These are phyloP conservation scores for Euglossa dilemma DNA, from an alignment of 1,140 invertebrate species.

Conservation along the genomic window DNA sequence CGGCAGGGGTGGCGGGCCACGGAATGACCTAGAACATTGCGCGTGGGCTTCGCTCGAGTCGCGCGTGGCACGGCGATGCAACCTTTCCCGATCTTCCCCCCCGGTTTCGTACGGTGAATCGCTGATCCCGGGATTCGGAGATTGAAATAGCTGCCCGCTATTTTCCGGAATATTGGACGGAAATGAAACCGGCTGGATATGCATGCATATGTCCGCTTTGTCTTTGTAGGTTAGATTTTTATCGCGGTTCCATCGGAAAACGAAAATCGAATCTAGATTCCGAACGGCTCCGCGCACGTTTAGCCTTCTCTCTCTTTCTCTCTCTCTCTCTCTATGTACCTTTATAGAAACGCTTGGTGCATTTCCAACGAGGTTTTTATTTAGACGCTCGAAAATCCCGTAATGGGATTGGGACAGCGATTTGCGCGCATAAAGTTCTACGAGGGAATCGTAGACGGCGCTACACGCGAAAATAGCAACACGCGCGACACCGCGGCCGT, in stretches of 20 bases:
- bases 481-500: background rate
- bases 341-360: background rate
- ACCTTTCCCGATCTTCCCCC: background rate
- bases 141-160: too few relatives aligned
- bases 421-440: background rate
- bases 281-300: too few relatives aligned
- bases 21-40: conserved; percentile 19
- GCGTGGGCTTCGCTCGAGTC: background rate
- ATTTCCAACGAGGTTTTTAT: background rate
- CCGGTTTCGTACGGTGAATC: too few relatives aligned
- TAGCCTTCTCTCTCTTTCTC: too few relatives aligned
- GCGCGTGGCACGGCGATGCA: background rate
- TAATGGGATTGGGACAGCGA: background rate
- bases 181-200: background rate
- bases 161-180: background rate
- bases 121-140: too few relatives aligned
- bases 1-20: conserved; percentile 12
- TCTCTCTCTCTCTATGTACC: too few relatives aligned
- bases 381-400: background rate
- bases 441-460: background rate
- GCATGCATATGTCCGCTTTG: too few relatives aligned
- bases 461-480: background rate
- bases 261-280: too few relatives aligned
- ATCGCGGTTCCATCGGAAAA: too few relatives aligned
- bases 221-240: too few relatives aligned